Evolutionary conservation across 2,113 vertebrate genomes (phyloP).

Genomic region (Tinamus guttatus): DNA sequence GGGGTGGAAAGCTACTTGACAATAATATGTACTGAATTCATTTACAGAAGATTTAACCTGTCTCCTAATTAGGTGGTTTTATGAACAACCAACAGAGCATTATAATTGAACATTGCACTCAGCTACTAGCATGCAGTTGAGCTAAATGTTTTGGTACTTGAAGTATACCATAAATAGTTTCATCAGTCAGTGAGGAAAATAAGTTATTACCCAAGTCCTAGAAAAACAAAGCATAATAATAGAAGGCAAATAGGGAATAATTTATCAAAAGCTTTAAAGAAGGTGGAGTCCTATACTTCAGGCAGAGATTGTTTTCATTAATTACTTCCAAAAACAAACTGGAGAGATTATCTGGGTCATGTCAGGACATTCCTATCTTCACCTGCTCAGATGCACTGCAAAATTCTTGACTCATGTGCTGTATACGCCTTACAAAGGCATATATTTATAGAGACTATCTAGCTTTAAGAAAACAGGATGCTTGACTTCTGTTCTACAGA

Average conservation of each 20-base stretch:
- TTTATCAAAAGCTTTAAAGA: background rate
- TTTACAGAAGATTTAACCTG: background rate
- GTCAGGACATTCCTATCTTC: background rate
- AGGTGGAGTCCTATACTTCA: background rate
- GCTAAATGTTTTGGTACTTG: background rate
- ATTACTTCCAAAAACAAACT: background rate
- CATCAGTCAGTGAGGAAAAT: background rate
- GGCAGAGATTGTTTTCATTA: background rate
- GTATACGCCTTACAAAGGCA: too few species aligned
- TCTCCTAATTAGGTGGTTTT: background rate
- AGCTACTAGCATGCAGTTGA: background rate
- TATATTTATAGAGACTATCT: background rate
- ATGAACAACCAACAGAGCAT: background rate
- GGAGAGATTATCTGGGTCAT: background rate
- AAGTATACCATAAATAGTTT: background rate
- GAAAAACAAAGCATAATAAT: background rate
- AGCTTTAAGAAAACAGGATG: slow-evolving; percentile 55
- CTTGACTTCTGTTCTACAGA: background rate
- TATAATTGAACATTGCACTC: background rate
- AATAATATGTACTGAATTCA: background rate
- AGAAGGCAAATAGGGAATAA: background rate
- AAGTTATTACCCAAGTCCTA: background rate
- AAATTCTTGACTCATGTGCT: background rate
- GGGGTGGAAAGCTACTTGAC: background rate
- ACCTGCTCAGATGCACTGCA: background rate